phyloP scores from a whole-genome alignment of 2,888 invertebrate species.

The Taphrorychus bicolor region DNA sequence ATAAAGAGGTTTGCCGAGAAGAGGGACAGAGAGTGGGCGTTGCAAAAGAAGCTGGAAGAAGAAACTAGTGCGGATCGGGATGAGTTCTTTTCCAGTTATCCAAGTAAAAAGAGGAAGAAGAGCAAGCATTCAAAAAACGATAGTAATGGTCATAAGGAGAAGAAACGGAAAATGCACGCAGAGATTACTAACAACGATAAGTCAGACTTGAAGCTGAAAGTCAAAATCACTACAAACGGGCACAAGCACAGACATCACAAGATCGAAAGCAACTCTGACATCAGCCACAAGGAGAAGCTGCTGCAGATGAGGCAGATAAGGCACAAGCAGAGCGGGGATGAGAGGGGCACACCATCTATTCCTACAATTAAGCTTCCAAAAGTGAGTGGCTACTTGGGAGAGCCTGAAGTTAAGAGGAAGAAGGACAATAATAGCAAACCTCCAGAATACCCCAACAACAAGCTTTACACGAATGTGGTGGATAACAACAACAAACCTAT shows the following conservation, averaged over 20 bases:
- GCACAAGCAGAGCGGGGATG: slow-evolving; percentile 54
- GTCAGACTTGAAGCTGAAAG: slow-evolving; percentile 63
- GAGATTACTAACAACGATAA: slow-evolving; percentile 63
- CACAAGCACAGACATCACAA: slow-evolving; percentile 59
- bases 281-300: slow-evolving; percentile 57
- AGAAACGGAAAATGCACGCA: slow-evolving; percentile 62
- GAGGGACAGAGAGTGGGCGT: slow-evolving; percentile 59
- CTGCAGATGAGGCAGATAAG: slow-evolving; percentile 60
- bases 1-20: slow-evolving; percentile 59
- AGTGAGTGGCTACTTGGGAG: slow-evolving; percentile 29
- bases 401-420: slow-evolving; percentile 42
- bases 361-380: slow-evolving; percentile 44
- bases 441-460: neutral
- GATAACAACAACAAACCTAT: slow-evolving; percentile 35
- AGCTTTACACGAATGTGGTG: neutral
- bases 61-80: slow-evolving; percentile 48
- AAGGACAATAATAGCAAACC: slow-evolving; percentile 38
- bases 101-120: slow-evolving; percentile 66
- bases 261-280: slow-evolving; percentile 43
- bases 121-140: slow-evolving; percentile 65
- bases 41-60: slow-evolving; percentile 56
- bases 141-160: slow-evolving; percentile 56
- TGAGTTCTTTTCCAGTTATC: slow-evolving; percentile 45
- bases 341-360: slow-evolving; percentile 50
- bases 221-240: slow-evolving; percentile 62